Evolutionary conservation across 1,140 invertebrate species (phyloP), one percentile per base, ranked within the genome.

Genomic region (Dendroctonus valens): DNA sequence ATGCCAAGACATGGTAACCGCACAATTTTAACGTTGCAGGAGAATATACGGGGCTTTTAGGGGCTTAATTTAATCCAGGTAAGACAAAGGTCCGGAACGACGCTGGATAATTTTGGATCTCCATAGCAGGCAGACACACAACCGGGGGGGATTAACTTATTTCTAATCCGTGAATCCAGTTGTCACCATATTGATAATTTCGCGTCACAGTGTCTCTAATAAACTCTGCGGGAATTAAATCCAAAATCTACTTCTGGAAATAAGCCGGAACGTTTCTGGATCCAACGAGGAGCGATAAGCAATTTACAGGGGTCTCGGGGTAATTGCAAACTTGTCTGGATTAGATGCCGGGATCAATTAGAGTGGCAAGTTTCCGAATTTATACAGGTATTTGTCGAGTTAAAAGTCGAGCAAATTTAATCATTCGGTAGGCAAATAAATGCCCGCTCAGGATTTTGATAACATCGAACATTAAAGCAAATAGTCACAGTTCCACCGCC

Each of bases 231-330:
- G 54, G 54, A 57, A 41, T 58, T 58, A 58, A 42, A 58, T 15
- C 40, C 55, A 14, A 58, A 57, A 58, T 58, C 55, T 42, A 41
- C 41, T 14, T 12, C 40, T 41, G 55, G 39, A 58, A 42, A 58
- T 58, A 58, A 58, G 55, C 55, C 41, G 55, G 55, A 58, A 39
- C 37, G 39, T 55, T 55, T 55, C 53, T 38, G 55, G 55, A 58
- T 26, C 6, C 55, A 41, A 41, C 38, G 6, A 41, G 41, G 37
- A 58, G 37, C 41, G 55, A 58, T 58, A 58, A 58, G 55, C 55
- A 58, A 58, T 58, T 58, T 58, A 58, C 55, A 44, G 55, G 37
- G 14, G 55, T 40, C 39, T 44, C n/a, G 0, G 14, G 44, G 39
- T 58, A 58, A 58, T 58, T 58, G 55, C 40, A 37, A 40, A 44